phyloP scores from a whole-genome alignment of 2,113 vertebrate species.

The Mobula hypostoma region DNA sequence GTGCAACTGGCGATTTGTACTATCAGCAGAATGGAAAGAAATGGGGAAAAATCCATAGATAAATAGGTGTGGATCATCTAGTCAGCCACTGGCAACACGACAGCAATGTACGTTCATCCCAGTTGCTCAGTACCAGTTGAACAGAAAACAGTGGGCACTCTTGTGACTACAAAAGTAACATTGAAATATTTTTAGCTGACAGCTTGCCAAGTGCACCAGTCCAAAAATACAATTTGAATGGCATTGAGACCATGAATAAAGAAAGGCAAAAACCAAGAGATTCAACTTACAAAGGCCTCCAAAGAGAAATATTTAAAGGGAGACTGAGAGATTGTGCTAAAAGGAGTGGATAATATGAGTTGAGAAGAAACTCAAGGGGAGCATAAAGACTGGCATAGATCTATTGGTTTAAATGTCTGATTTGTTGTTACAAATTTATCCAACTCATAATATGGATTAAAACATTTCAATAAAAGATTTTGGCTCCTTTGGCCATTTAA shows the following conservation, averaged over 20 bases:
- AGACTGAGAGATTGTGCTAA: background rate
- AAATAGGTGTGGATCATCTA: background rate
- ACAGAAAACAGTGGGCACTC: constrained; percentile 26
- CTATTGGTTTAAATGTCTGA: background rate
- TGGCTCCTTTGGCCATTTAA: background rate
- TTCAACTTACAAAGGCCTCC: background rate
- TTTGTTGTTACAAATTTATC: background rate
- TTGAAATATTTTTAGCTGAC: constrained; percentile 25
- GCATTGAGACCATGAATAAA: background rate
- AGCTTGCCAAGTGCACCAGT: background rate
- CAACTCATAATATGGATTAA: background rate
- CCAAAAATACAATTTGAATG: constrained; percentile 13
- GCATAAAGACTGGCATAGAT: background rate
- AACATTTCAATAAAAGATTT: background rate
- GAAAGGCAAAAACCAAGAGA: background rate
- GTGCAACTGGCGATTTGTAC: background rate
- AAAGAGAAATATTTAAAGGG: background rate
- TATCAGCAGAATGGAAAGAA: background rate
- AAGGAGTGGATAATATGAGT: background rate
- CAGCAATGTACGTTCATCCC: constrained; percentile 1
- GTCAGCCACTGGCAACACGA: background rate
- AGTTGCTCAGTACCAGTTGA: background rate
- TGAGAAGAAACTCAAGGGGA: background rate
- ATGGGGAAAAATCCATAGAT: background rate
- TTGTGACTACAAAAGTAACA: constrained; percentile 23